Evolutionary conservation across 2,888 invertebrate species (phyloP), one percentile per base, ranked within the genome.

Genomic region (Yponomeuta plumbellus): DNA sequence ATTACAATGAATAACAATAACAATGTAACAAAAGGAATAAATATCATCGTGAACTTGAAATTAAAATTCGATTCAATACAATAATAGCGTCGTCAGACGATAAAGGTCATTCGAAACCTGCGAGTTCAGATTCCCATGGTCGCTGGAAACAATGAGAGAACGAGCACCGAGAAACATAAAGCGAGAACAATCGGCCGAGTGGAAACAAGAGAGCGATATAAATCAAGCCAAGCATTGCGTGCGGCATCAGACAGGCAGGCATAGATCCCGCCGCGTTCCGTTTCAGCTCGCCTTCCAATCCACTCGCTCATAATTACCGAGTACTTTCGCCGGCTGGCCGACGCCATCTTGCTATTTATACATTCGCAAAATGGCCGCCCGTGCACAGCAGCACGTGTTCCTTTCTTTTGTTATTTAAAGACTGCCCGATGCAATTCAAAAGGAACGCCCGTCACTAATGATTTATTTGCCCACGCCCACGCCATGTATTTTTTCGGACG

Each of bases 331-430:
- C 89, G 84, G 80, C 83, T 77, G 81, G 77, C 75, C 79, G 80
- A 79, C 87, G 88, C 90, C 91, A 90, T 91, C 84, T 90, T 89
- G 87, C 86, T 85, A 87, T 88, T 88, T 87, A 88, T 85, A 86
- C 81, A 34, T 69, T 82, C 34, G 85, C 89, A 88, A 90, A 88
- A 90, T 89, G 89, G 90, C 88, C 81, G 86, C 80, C 82, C 72
- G 34, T 8, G 39, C 75, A 71, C 74, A 76, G 74, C 80, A 83
- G 79, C 84, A 85, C 85, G 84, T 86, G 87, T 82, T 85, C 79
- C 77, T 84, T 83, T 83, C 80, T 84, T 86, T 82, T 82, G 79
- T 52, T 52, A 52, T 52, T 52, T 83, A 59, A 20, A 59, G 59
- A 59, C 59, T 83, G 73, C 77, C 77, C 74, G 78, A 61, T 70